Conservation (phyloP, 2,888 invertebrate species). For the Chydorus sphaericus region DNA sequence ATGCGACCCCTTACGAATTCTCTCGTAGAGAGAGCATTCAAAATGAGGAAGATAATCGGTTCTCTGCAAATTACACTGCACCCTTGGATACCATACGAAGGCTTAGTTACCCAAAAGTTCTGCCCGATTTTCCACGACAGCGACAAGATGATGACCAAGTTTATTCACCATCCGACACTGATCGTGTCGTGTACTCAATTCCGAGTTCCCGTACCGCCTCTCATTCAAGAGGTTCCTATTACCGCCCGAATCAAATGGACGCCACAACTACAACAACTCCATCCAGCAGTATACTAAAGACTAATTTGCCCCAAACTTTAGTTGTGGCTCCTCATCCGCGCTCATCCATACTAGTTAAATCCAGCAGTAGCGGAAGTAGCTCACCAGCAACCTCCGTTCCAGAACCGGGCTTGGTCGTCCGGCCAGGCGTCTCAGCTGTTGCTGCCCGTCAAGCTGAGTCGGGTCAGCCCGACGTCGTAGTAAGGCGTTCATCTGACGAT, state of each 20-base stretch:
- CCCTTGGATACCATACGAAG: slow-evolving; percentile 55
- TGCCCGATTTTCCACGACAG: slow-evolving; percentile 57
- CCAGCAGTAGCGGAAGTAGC: not conserved
- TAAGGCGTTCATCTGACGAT: too few species aligned
- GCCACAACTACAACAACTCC: not conserved
- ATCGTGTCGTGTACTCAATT: slow-evolving; percentile 4
- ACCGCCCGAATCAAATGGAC: not conserved
- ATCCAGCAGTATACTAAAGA: not conserved
- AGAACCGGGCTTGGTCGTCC: slow-evolving; percentile 13
- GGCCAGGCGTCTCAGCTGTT: too few species aligned
- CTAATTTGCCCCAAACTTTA: slow-evolving; percentile 6
- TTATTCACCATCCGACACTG: slow-evolving; percentile 19
- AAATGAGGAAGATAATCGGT: not conserved
- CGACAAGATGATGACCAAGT: slow-evolving; percentile 33
- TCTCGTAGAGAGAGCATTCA: not conserved
- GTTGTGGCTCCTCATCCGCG: slow-evolving; percentile 9
- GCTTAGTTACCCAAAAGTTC: slow-evolving; percentile 67
- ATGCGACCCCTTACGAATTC: not conserved
- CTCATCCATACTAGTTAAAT: not conserved
- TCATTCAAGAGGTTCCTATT: not conserved
- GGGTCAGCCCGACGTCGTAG: too few species aligned
- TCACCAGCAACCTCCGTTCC: not conserved
- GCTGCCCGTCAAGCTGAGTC: not conserved
- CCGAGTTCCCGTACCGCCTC: not conserved
- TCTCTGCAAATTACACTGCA: slow-evolving; percentile 45